Base-by-base conservation (phyloP, 2,888 invertebrate species). In the Nudaria mundana region DNA sequence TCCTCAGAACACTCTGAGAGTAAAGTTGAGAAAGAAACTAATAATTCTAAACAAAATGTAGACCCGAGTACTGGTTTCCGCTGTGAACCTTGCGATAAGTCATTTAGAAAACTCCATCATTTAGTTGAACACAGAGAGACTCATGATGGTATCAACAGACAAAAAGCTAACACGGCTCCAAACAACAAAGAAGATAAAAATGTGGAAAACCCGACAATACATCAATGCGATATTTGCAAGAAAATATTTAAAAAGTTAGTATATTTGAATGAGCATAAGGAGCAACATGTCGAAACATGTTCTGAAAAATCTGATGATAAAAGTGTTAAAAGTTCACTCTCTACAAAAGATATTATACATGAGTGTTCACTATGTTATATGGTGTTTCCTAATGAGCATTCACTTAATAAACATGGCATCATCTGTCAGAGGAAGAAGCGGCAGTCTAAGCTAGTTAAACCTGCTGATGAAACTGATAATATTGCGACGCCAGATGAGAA, bases 341-440 rank as follows among this genome's bases (percentile, higher is more conserved):
- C 86, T 1, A 82, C 89, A 8, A 86, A 73, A 63, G 89, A 89
- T 40, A 89, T 89, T 33, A 89, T 89, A 56, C 89, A 89, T 33
- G 89, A 89, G 62, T 89, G 89, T 56, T 77, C 88, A 22, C 73
- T 86, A 10, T 89, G 89, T 52, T 89, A 89, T 48, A 89, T 89
- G 89, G 89, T 89, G 1, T 89, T 89, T 56, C 89, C 89, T 6
- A 89, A 89, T 47, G 89, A 88, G 40, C 87, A 88, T 61, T 88
- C 89, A 0, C 56, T 89, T 6, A 88, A 71, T 37, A 89, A 87
- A 53, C 89, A 89, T 40, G 71, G 76, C 1, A 56, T 76, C 4
- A 71, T 76, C 47, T 89, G 89, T 56, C 76, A 78, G 48, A 76
- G 77, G 50, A 89, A 89, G 56, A 88, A 83, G 59, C 75, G 74